Percentiles rank a stretch among this genome's conserved stretches.
phyloP scores from a whole-genome alignment of 2,888 invertebrate species.

The Hydroisotoma schaefferi region DNA sequence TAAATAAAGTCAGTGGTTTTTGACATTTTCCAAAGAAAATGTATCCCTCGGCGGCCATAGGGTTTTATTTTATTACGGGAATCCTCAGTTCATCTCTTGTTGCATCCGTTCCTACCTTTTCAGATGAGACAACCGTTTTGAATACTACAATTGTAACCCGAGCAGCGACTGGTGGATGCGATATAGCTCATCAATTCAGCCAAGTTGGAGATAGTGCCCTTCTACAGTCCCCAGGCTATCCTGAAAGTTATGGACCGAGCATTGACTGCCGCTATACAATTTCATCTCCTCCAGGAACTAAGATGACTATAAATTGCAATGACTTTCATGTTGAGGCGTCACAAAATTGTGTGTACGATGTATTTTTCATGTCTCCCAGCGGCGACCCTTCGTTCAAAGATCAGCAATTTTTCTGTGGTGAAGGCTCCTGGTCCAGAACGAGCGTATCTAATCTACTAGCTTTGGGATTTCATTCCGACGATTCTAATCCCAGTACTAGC shows the following conservation, averaged over 20 bases:
- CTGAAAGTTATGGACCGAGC: slow-evolving; percentile 29
- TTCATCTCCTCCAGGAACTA: slow-evolving; percentile 29
- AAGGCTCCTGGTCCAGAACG: slow-evolving; percentile 12
- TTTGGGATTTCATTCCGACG: slow-evolving; percentile 32
- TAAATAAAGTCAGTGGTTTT: no score
- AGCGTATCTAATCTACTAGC: slow-evolving; percentile 25
- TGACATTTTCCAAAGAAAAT: no score
- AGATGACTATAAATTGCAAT: slow-evolving; percentile 27
- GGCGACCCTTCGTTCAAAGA: slow-evolving; percentile 32
- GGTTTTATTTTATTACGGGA: no score
- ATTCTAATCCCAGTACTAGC: slow-evolving; percentile 7
- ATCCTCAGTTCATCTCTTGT: no score
- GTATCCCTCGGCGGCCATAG: no score
- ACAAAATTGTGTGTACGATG: slow-evolving; percentile 32
- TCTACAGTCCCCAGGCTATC: slow-evolving; percentile 33
- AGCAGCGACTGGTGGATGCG: slow-evolving; percentile 13
- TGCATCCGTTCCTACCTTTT: no score
- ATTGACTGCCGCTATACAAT: slow-evolving; percentile 32
- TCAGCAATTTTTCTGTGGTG: slow-evolving; percentile 29
- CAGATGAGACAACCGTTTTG: no score
- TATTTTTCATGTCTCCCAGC: slow-evolving; percentile 31
- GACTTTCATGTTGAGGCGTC: slow-evolving; percentile 36
- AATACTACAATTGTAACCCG: no score
- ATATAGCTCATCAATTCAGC: slow-evolving; percentile 21
- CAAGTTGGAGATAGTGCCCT: slow-evolving; percentile 25